Percentiles rank a stretch among this genome's conserved stretches.
Conservation (phyloP, 2,113 vertebrate species). For the Eubucco bourcierii region DNA sequence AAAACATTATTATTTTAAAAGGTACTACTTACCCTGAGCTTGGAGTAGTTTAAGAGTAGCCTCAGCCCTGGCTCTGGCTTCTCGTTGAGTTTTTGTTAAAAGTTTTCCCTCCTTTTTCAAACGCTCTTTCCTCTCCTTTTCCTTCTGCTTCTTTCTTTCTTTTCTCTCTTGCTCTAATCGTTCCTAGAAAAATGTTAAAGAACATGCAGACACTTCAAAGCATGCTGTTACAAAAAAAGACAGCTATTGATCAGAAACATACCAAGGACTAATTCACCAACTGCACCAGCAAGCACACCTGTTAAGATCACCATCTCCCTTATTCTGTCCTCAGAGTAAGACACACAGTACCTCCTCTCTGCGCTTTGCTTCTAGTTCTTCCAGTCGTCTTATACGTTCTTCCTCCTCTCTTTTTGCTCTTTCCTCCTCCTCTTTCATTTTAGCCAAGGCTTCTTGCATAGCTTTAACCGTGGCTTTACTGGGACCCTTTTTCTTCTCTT, state of each 20-base stretch:
- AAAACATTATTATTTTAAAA: neutral
- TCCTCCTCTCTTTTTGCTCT: conserved; percentile 89
- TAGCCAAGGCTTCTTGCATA: conserved; percentile 96
- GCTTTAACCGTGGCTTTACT: conserved; percentile 96
- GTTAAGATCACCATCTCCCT: neutral
- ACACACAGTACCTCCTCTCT: conserved; percentile 85
- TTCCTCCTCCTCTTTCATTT: conserved; percentile 96
- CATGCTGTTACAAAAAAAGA: neutral
- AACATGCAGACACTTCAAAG: neutral
- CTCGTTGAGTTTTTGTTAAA: conserved; percentile 91
- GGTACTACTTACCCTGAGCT: conserved; percentile 86
- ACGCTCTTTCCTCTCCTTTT: conserved; percentile 96
- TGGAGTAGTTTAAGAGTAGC: conserved; percentile 90
- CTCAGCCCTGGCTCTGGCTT: conserved; percentile 89
- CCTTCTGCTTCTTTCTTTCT: conserved; percentile 97
- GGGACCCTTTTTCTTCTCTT: conserved; percentile 97
- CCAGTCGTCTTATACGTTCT: conserved; percentile 83
- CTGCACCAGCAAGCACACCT: neutral
- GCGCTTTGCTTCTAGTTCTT: conserved; percentile 90
- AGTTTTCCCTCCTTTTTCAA: conserved; percentile 98
- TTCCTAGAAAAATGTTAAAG: conserved; percentile 77
- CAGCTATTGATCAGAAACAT: neutral
- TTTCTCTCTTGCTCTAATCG: conserved; percentile 92
- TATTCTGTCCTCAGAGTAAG: neutral
- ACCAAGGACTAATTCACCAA: neutral